Conservation (phyloP, 2,113 vertebrate species). For the Hydropotes inermis region DNA sequence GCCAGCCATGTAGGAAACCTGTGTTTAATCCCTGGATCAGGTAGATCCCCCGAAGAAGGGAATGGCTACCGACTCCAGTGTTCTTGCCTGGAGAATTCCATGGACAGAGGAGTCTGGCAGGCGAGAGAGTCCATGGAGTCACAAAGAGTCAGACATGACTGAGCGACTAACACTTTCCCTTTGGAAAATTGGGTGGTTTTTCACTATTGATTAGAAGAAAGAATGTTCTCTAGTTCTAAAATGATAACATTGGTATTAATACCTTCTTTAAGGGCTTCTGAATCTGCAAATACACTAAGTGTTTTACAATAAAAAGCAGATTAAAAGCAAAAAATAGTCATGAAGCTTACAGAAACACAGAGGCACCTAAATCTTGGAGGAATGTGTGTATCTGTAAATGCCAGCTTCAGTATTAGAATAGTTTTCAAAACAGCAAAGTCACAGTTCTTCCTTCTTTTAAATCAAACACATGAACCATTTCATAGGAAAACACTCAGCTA, state of each 20-base stretch:
- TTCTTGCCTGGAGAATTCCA: not conserved
- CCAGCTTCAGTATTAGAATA: slow-evolving; percentile 51
- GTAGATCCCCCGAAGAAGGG: not conserved
- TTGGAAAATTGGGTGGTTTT: not conserved
- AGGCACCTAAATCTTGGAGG: slow-evolving; percentile 19
- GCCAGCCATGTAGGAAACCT: not conserved
- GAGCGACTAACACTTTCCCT: not conserved
- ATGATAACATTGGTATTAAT: slow-evolving; percentile 58
- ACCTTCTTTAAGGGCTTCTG: slow-evolving; percentile 42
- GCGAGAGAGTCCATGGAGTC: not conserved
- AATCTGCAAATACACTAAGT: slow-evolving; percentile 61
- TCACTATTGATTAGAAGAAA: not conserved
- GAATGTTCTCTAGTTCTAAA: slow-evolving; percentile 26
- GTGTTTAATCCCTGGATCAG: not conserved
- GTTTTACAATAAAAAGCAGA: slow-evolving; percentile 68
- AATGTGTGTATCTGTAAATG: slow-evolving; percentile 46
- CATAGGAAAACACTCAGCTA: not conserved
- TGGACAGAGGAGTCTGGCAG: not conserved
- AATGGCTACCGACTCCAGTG: not conserved
- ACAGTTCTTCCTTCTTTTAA: not conserved
- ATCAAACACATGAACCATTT: not conserved
- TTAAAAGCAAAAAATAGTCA: slow-evolving; percentile 64
- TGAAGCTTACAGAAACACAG: slow-evolving; percentile 51
- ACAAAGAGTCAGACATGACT: not conserved
- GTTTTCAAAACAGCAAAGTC: slow-evolving; percentile 17